These are phyloP conservation scores for Stenurella melanura DNA, from an alignment of 2,888 invertebrate genomes.

Conservation along the genomic window DNA sequence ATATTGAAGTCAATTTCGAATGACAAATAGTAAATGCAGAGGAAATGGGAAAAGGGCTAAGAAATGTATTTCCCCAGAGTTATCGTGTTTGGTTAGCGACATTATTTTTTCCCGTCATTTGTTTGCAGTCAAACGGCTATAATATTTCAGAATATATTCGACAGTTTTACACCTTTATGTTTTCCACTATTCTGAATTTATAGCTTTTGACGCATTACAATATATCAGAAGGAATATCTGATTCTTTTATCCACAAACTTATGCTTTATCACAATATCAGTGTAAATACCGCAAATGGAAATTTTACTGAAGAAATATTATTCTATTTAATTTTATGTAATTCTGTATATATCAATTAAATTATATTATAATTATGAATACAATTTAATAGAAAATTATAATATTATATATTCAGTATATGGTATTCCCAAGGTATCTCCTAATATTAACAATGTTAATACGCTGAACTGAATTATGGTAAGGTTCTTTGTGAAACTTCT, in stretches of 20 bases:
- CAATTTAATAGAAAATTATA: too few relatives aligned
- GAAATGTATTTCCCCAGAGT: conserved; percentile 66
- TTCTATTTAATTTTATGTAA: not conserved
- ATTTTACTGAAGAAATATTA: not conserved
- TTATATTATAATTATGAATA: too few relatives aligned
- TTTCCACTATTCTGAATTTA: conserved; percentile 55
- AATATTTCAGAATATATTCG: conserved; percentile 68
- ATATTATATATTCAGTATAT: too few relatives aligned
- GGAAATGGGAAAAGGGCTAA: conserved; percentile 64
- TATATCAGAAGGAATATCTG: not conserved
- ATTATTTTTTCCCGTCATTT: conserved; percentile 65
- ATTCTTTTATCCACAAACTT: not conserved
- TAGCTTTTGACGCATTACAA: conserved; percentile 33
- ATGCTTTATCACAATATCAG: not conserved
- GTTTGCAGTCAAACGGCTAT: conserved; percentile 64
- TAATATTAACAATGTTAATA: too few relatives aligned
- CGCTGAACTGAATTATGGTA: too few relatives aligned
- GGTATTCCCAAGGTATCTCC: too few relatives aligned
- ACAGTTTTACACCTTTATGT: conserved; percentile 65
- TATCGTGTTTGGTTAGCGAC: conserved; percentile 60
- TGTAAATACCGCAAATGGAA: not conserved
- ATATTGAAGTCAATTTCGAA: conserved; percentile 68
- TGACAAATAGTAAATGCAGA: conserved; percentile 66
- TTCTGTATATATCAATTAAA: too few relatives aligned
- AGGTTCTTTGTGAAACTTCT: too few relatives aligned